Base-by-base conservation (phyloP, 2,113 vertebrate species). In the Cacatua alba region DNA sequence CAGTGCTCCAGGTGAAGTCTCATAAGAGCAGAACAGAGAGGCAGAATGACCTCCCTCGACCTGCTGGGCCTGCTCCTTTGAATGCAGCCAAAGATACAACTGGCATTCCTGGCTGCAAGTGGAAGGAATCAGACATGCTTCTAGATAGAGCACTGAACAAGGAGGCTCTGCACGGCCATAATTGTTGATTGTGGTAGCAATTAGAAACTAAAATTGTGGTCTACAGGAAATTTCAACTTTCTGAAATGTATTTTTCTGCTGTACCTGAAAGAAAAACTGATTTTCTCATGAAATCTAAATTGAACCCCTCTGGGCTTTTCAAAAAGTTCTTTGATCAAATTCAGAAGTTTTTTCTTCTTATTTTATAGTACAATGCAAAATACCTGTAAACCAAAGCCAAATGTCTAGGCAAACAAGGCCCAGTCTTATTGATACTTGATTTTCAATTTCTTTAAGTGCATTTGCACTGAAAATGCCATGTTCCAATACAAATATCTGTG, bases 211-310 rank as follows among this genome's bases (percentile, higher is more conserved):
- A 91, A 84, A 65, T 17, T 39, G 26, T 39, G 5, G 19, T 39
- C 53, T 48, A 52, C 17, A 24, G 24, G 44, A 91, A 77, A 89
- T 62, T 12, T 33, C 5, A 67, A 10, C 17, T 72, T 84, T 74
- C 53, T 74, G 26, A 84, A 77, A 84, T 31, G 62, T 62, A 43
- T 60, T 94, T 95, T 76, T 62, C 23, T 62, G 80, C 69, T 83
- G 43, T 55, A 88, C 68, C 43, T 46, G 41, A 83, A 92, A 51
- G 9, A 55, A 71, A 70, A 2, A 2, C 5, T 37, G 1, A 8
- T 24, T 85, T 88, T 67, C 26, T 71, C 13, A 31, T 25, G 1
- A 84, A 68, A 57, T 35, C 17, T 52, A 65, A 70, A 64, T 19
- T 59, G 11, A 20, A 3, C 0, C 1, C 7, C 5, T 49, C 4